phyloP scores from a whole-genome alignment of 2,113 vertebrate genomes.

The Semnornis frantzii region DNA sequence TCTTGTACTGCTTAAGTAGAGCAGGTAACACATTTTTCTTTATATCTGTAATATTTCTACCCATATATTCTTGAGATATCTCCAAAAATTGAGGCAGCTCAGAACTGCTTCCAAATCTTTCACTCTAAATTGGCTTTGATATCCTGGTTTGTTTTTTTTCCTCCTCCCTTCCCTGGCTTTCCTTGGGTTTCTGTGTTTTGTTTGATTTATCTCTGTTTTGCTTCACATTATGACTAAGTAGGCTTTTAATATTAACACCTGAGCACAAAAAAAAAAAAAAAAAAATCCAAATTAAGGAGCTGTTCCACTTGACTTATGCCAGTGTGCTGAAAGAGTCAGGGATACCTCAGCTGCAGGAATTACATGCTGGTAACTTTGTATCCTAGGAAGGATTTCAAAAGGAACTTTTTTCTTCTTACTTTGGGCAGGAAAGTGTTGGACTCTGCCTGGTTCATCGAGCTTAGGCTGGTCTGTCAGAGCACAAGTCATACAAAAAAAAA shows the following conservation, averaged over 20 bases:
- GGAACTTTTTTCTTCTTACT: not conserved
- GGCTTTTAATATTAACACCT: slow-evolving; percentile 31
- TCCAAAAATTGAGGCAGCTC: not conserved
- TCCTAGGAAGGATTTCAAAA: slow-evolving; percentile 1
- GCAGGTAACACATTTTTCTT: not conserved
- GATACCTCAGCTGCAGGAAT: slow-evolving; percentile 21
- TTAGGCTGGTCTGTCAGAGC: not conserved
- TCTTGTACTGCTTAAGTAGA: not conserved
- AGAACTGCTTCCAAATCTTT: not conserved
- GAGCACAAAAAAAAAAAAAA: slow-evolving; percentile 47
- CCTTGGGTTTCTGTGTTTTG: not conserved
- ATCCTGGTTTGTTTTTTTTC: too few relatives aligned
- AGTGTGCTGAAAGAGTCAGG: not conserved
- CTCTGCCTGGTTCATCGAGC: not conserved
- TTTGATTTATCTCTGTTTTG: not conserved
- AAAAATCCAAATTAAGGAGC: slow-evolving; percentile 12
- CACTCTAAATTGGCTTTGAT: not conserved
- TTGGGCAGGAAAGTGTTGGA: not conserved
- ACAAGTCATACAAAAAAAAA: not conserved
- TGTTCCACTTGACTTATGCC: slow-evolving; percentile 14
- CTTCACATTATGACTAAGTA: not conserved
- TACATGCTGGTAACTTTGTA: not conserved
- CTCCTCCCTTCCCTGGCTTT: not conserved
- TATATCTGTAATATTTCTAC: not conserved
- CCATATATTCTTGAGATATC: not conserved